Evolutionary conservation across 1,140 invertebrate species (phyloP), one percentile per base, ranked within the genome.

Genomic region (Gryllus bimaculatus): DNA sequence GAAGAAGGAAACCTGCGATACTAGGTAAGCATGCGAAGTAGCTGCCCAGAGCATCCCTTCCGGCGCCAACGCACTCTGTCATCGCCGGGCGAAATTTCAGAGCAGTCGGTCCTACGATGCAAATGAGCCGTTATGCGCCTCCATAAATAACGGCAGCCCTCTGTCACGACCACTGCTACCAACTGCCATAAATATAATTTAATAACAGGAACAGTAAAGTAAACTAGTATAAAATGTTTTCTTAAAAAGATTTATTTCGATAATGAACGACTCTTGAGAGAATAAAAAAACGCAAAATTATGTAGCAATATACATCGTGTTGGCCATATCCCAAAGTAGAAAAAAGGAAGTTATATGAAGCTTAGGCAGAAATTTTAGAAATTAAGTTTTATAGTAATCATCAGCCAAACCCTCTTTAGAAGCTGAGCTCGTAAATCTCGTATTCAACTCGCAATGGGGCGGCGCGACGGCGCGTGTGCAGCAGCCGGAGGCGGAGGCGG

Each of bases 181-280:
- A 66, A 66, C 54, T 66, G 54, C 54, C 54, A 66, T 66, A 66
- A 66, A 66, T 66, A 66, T 66, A 66, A 66, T 66, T 66, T 66
- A 66, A 66, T 66, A 66, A 66, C 54, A 66, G 54, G 54, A 10
- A 66, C 54, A 66, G 54, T 66, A 66, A 66, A 66, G 54, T 66
- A 66, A 66, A 66, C 54, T 66, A 66, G 54, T 66, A 66, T 66
- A 66, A 66, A 66, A 66, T 66, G 54, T 66, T 66, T 66, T 66
- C 54, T 66, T 66, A 66, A 18, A 66, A 66, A 66, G 54, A 66
- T 66, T 66, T 66, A 66, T 66, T 66, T 18, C 54, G 54, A 66
- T 66, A 66, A 66, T 66, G 54, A 66, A 66, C 54, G 54, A 66
- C 54, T 66, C 54, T 66, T 66, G 10, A 7, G 18, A 18, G 18